Evolutionary conservation across 2,797 vertebrate genomes (phyloP).

Genomic region (Crocidura indochinensis): DNA sequence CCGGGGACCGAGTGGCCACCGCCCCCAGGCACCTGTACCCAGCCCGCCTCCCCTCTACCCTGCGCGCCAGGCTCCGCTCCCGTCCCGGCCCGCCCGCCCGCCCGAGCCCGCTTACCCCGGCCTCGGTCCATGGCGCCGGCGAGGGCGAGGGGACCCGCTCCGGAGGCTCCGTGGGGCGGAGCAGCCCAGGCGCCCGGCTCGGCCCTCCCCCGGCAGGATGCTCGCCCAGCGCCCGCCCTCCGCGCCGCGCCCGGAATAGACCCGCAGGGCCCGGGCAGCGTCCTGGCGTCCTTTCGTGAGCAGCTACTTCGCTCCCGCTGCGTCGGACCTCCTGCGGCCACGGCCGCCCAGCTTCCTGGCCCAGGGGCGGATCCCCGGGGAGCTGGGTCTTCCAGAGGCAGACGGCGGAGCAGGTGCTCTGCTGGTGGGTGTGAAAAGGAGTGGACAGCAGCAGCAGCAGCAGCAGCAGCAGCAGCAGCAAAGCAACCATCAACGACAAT

Average conservation of each 20-base stretch:
- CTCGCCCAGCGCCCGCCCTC: slow-evolving; percentile 64
- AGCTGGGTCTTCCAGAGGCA: no score
- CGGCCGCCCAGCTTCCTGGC: slow-evolving; percentile 53
- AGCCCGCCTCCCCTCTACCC: not conserved
- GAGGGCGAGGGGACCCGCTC: not conserved
- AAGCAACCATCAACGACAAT: not conserved
- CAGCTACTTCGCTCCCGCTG: no score
- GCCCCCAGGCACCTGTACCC: not conserved
- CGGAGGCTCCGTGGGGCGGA: slow-evolving; percentile 18
- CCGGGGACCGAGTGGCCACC: slow-evolving; percentile 45
- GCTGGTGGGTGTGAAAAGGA: no score
- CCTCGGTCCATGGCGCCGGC: slow-evolving; percentile 77
- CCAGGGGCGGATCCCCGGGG: not conserved
- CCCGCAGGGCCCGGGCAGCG: not conserved
- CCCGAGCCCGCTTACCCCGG: slow-evolving; percentile 75
- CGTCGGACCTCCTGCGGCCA: not conserved
- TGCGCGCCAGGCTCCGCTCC: not conserved
- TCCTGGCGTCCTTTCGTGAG: no score
- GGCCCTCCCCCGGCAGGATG: slow-evolving; percentile 83
- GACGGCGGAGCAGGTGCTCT: no score
- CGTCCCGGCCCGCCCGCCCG: not conserved
- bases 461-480: no score
- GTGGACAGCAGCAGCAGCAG: no score
- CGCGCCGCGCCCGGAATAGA: slow-evolving; percentile 77
- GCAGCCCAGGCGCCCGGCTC: not conserved